Evolutionary conservation across 2,888 invertebrate species (phyloP).

Genomic region (Eupelmus urozonus): DNA sequence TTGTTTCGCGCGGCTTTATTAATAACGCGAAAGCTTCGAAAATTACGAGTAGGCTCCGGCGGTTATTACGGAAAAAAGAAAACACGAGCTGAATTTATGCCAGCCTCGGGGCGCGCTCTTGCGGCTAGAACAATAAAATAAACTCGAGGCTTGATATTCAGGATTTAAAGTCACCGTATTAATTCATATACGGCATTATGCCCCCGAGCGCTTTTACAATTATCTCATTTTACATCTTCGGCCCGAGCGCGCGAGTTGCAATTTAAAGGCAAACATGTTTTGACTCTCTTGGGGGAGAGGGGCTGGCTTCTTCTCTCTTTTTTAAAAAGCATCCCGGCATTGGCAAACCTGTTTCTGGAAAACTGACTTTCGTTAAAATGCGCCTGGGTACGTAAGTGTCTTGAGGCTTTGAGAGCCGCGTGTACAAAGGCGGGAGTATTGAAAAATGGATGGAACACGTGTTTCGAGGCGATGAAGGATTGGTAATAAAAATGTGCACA

Average conservation of each 20-base stretch:
- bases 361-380: not conserved
- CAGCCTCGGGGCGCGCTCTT: not conserved
- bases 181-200: constrained; percentile 27
- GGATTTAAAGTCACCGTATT: constrained; percentile 8
- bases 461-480: too few relatives aligned
- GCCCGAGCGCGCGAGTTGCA: too few relatives aligned
- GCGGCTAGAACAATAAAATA: constrained; percentile 9
- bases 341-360: not conserved
- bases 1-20: not conserved
- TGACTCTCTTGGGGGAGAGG: too few relatives aligned
- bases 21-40: not conserved
- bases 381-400: too few relatives aligned
- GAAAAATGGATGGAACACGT: too few relatives aligned
- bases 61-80: not conserved
- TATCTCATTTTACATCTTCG: constrained; percentile 35
- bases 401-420: too few relatives aligned
- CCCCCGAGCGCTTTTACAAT: constrained; percentile 11
- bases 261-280: constrained; percentile 33
- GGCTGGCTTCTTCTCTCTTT: too few relatives aligned
- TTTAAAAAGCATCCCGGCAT: not conserved
- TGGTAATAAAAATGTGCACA: too few relatives aligned
- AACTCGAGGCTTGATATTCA: constrained; percentile 9
- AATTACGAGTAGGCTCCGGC: not conserved
- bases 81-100: not conserved
- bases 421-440: too few relatives aligned